Percentiles rank a stretch among this genome's conserved stretches.
phyloP scores from a whole-genome alignment of 2,888 invertebrate species.

The Hartigia nigra region DNA sequence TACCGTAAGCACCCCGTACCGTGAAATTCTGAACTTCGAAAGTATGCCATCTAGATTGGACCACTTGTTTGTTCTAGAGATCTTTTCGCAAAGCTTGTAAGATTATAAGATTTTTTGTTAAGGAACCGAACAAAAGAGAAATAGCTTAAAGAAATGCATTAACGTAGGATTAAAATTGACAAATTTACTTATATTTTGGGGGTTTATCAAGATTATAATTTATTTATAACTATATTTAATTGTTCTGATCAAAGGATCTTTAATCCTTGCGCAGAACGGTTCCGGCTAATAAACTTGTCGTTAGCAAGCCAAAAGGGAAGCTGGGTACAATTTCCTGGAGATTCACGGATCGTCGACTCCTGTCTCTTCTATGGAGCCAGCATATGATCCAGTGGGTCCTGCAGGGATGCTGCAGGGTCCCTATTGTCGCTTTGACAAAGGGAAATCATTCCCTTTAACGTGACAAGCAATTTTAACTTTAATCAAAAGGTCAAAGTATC shows the following conservation, averaged over 20 bases:
- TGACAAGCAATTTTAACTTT: background rate
- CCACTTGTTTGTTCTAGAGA: background rate
- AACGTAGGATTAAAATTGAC: background rate
- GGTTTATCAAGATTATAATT: background rate
- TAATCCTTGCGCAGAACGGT: background rate
- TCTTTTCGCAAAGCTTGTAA: background rate
- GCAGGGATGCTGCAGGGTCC: background rate
- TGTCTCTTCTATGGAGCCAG: conserved; percentile 26
- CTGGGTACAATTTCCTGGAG: conserved; percentile 46
- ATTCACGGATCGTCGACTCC: conserved; percentile 35
- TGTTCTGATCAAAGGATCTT: background rate
- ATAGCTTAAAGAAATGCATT: background rate
- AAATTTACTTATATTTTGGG: background rate
- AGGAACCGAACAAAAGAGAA: background rate
- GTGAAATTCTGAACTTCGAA: background rate
- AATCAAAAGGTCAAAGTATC: background rate
- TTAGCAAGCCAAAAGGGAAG: conserved; percentile 22
- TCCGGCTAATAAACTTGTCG: background rate
- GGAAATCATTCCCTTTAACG: background rate
- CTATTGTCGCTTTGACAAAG: background rate
- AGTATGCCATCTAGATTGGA: background rate
- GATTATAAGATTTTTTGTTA: background rate
- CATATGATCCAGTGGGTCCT: background rate
- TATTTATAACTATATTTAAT: background rate
- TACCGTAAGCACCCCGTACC: conserved; percentile 27